Evolutionary conservation across 2,888 invertebrate genomes (phyloP).

Genomic region (Coleophora flavipennella): DNA sequence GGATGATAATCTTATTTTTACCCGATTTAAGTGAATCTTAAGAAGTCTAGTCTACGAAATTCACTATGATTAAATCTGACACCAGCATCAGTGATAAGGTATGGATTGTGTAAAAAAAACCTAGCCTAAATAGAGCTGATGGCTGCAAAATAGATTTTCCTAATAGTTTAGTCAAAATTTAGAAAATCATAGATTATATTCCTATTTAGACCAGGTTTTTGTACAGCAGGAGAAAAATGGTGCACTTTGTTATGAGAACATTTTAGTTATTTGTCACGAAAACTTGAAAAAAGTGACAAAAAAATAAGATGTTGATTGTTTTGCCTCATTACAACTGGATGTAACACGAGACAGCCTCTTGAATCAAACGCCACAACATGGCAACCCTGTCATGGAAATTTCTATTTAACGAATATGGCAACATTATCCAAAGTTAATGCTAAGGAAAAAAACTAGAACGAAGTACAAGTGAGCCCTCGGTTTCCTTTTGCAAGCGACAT

Average conservation of each 20-base stretch:
- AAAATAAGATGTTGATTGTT: slow-evolving; percentile 10
- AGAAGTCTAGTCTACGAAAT: slow-evolving; percentile 12
- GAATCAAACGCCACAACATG: slow-evolving; percentile 17
- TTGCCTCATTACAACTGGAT: slow-evolving; percentile 20
- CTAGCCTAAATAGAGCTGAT: slow-evolving; percentile 10
- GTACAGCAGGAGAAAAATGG: slow-evolving; percentile 9
- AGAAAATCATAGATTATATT: slow-evolving; percentile 1
- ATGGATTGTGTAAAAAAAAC: slow-evolving; percentile 12
- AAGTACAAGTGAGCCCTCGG: slow-evolving; percentile 36
- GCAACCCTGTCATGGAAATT: slow-evolving; percentile 9
- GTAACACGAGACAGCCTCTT: slow-evolving; percentile 19
- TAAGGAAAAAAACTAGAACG: slow-evolving; percentile 55
- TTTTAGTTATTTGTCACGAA: neutral
- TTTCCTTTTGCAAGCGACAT: slow-evolving; percentile 17
- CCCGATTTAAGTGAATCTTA: slow-evolving; percentile 18
- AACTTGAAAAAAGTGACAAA: slow-evolving; percentile 4
- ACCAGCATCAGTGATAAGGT: slow-evolving; percentile 22
- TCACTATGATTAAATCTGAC: slow-evolving; percentile 11
- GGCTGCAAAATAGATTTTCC: slow-evolving; percentile 1
- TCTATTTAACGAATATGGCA: slow-evolving; percentile 18
- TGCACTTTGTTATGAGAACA: slow-evolving; percentile 12
- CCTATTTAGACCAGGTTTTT: slow-evolving; percentile 15
- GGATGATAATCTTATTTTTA: neutral
- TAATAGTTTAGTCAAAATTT: slow-evolving; percentile 5
- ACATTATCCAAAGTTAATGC: slow-evolving; percentile 52